Base-by-base conservation (phyloP, 2,888 invertebrate species). In the Drosophila algonquin region DNA sequence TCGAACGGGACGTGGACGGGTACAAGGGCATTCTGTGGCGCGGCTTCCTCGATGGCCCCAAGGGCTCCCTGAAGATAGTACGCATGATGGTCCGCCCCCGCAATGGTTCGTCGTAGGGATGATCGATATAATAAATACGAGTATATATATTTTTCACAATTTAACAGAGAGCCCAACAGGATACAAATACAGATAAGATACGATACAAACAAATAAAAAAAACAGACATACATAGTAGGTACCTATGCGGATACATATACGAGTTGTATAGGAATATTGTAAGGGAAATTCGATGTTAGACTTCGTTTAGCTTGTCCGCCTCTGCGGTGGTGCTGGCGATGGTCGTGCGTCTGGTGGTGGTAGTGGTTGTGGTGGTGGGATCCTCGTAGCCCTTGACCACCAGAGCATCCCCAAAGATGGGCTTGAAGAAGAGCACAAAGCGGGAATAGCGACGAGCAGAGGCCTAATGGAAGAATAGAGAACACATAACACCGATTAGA, bases 371-470 rank as follows among this genome's bases (percentile, higher is more conserved):
- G 4, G 89, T 85, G 10, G 91, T 89, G 10, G 91, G 91, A 56
- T 90, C 77, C 77, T 95, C 94, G 58, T 95, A 93, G 5, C 96
- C 96, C 90, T 96, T 96, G 76, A 95, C 95, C 76, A 95, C 95
- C 90, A 96, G 94, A 12, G 93, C 93, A n/a, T 95, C 94, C 16
- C 95, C 94, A 91, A 96, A 94, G 69, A 96, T 92, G 3, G 96
- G 96, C 84, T 95, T 94, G 93, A 96, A 95, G 48, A 96, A 93
- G 63, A 96, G 94, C 77, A 96, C 91, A 81, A 96, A 93, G 27
- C 94, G 93, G 89, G 96, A 95, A 86, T 95, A 95, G 64, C 96
- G 94, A 76, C 95, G 94, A 35, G 96, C 96, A 5, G 96, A 95
- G 91, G 96, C 96, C 96, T 96, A 93, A 24, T 94, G 94, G 6